Base-by-base conservation (phyloP, 2,888 invertebrate species). In the Heliconius aoede region DNA sequence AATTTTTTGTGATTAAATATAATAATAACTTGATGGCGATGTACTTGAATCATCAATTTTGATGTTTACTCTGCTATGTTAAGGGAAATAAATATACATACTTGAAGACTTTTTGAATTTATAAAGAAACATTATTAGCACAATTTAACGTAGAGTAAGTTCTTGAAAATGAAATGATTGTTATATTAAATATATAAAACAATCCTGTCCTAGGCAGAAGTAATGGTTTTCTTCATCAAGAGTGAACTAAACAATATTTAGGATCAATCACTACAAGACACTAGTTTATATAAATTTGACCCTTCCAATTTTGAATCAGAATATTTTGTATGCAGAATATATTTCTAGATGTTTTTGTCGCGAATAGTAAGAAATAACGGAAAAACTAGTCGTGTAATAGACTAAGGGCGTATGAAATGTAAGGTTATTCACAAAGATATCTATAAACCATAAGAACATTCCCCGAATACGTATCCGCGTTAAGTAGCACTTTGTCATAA, bases 401-500 rank as follows among this genome's bases (percentile, higher is more conserved):
- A 55, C 30, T 15, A 64, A 32, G 30, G 30, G n/a, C 32, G 1
- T 64, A 32, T n/a, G 13, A 32, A n/a, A 46, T 46, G 18, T 18
- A 46, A 46, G 18, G 21, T 46, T 68, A 5, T 28, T 65, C n/a
- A 65, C 36, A 36, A 51, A 69, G 8, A 13, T 28, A 51, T 30
- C 8, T 30, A 58, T 69, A 32, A 26, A n/a, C 13, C 0, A 11
- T 15, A 7, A 32, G 15, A 69, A 30, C 55, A 11, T 32, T 24
- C 24, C 72, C 51, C 21, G n/a, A 67, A 64, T 67, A 73, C 62
- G 58, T 21, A 68, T 36, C 21, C 18, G 24, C 51, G 67, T 30
- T 60, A 68, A 73, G 51, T 67, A 64, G 51, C 55, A 36, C 30
- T 77, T 69, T 73, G 55, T 60, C 36, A 55, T 55, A 51, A 30